A percentile compares a stretch with the other conserved stretches of the same genome.
These are phyloP conservation scores for Calvadosia cruxmelitensis DNA, from an alignment of 30 jellyfish, hydroid and myxozoan genomes.

Conservation along the genomic window DNA sequence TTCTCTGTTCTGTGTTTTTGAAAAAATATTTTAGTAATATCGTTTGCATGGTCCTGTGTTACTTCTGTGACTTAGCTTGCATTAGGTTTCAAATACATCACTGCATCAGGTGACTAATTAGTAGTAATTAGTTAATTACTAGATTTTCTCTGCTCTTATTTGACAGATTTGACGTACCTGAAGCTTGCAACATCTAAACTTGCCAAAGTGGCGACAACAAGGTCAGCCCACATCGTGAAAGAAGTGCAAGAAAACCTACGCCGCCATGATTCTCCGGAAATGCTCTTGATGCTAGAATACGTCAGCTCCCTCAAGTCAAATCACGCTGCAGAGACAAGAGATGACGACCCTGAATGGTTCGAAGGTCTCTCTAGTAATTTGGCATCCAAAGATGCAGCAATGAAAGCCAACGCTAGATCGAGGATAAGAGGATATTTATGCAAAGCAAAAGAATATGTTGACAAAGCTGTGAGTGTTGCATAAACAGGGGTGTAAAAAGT, in stretches of 20 bases:
- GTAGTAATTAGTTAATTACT: no score
- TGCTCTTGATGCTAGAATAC: constrained; percentile 37
- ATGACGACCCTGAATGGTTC: constrained; percentile 95
- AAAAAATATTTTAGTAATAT: no score
- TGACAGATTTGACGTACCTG: constrained; percentile 60
- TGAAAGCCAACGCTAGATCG: constrained; percentile 51
- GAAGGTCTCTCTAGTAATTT: constrained; percentile 39
- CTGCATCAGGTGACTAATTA: no score
- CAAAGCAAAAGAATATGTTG: constrained; percentile 55
- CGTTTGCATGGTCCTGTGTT: no score
- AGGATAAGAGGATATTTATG: constrained; percentile 68
- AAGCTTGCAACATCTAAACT: constrained; percentile 67
- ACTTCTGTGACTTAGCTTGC: no score
- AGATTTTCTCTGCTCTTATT: not conserved
- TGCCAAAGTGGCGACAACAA: constrained; percentile 22
- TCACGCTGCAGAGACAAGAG: constrained; percentile 54
- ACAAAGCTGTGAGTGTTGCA: constrained; percentile 45
- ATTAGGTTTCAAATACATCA: no score
- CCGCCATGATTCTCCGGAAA: constrained; percentile 52
- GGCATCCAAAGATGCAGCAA: constrained; percentile 48
- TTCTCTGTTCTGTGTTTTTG: no score
- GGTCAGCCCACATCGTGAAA: constrained; percentile 13
- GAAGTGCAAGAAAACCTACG: constrained; percentile 13
- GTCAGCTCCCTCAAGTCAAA: constrained; percentile 26
- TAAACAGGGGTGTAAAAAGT: no score